phyloP scores from a whole-genome alignment of 2,888 invertebrate species.

The Hydroisotoma schaefferi region DNA sequence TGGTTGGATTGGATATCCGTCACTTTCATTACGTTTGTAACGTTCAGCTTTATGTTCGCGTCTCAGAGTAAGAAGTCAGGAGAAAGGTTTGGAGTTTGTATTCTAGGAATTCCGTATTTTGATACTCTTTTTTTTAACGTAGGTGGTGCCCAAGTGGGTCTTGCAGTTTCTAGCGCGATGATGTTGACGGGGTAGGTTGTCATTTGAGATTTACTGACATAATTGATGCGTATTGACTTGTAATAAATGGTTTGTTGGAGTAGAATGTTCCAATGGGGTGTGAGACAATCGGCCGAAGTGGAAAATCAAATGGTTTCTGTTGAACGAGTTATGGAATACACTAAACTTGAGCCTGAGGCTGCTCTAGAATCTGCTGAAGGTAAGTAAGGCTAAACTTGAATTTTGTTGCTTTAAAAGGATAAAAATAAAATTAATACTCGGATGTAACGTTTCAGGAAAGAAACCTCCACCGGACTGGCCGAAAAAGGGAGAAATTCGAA shows the following conservation, averaged over 20 bases:
- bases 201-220: slow-evolving; percentile 6
- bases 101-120: not conserved
- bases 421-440: not conserved
- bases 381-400: slow-evolving; percentile 4
- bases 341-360: slow-evolving; percentile 55
- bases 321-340: slow-evolving; percentile 57
- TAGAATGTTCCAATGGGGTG: slow-evolving; percentile 71
- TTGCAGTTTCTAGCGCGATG: slow-evolving; percentile 68
- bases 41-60: slow-evolving; percentile 75
- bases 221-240: not conserved
- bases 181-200: slow-evolving; percentile 63
- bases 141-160: slow-evolving; percentile 57
- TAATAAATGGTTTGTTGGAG: not conserved
- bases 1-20: slow-evolving; percentile 87
- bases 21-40: slow-evolving; percentile 77
- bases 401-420: not conserved
- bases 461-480: slow-evolving; percentile 40
- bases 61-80: not conserved
- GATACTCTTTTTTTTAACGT: not conserved
- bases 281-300: slow-evolving; percentile 71
- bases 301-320: slow-evolving; percentile 52
- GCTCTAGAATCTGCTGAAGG: slow-evolving; percentile 34
- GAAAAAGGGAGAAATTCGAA: slow-evolving; percentile 29
- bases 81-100: slow-evolving; percentile 2
- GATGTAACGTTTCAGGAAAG: slow-evolving; percentile 19